These are phyloP conservation scores for Odontamblyopus rebecca DNA, from an alignment of 2,797 vertebrate genomes.

Conservation along the genomic window DNA sequence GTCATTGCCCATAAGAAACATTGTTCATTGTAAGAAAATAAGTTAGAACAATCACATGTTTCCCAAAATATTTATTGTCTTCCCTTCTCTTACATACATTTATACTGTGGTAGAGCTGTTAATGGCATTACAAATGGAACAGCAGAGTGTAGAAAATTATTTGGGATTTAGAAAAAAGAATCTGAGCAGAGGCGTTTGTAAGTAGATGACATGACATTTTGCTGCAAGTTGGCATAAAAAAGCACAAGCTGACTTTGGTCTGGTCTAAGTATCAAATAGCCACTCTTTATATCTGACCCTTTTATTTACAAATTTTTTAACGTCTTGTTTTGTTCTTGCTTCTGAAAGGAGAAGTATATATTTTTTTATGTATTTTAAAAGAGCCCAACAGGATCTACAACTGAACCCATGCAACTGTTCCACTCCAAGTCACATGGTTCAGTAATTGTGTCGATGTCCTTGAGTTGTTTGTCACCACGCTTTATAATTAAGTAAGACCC, in stretches of 20 bases:
- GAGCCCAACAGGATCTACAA: background rate
- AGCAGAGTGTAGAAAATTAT: too few relatives aligned
- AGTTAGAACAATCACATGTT: background rate
- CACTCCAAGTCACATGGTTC: background rate
- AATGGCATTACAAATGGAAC: background rate
- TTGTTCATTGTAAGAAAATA: too few relatives aligned
- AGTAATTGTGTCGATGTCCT: constrained; percentile 8
- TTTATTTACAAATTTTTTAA: too few relatives aligned
- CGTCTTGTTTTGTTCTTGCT: background rate
- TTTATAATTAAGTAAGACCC: constrained; percentile 24
- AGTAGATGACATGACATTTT: too few relatives aligned
- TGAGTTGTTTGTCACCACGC: constrained; percentile 14
- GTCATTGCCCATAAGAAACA: too few relatives aligned
- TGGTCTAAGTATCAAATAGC: too few relatives aligned
- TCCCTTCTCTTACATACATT: background rate
- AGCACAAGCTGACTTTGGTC: too few relatives aligned
- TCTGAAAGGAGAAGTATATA: background rate
- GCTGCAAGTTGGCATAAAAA: too few relatives aligned
- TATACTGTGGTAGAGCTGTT: background rate
- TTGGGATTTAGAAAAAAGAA: too few relatives aligned
- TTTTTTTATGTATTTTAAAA: background rate
- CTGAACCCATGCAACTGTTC: background rate
- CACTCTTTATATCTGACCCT: too few relatives aligned
- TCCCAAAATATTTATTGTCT: background rate
- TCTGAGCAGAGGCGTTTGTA: too few relatives aligned